Percentiles rank a stretch among this genome's conserved stretches.
Conservation (phyloP, 1,140 invertebrate genomes). For the Brachionus manjavacas region DNA sequence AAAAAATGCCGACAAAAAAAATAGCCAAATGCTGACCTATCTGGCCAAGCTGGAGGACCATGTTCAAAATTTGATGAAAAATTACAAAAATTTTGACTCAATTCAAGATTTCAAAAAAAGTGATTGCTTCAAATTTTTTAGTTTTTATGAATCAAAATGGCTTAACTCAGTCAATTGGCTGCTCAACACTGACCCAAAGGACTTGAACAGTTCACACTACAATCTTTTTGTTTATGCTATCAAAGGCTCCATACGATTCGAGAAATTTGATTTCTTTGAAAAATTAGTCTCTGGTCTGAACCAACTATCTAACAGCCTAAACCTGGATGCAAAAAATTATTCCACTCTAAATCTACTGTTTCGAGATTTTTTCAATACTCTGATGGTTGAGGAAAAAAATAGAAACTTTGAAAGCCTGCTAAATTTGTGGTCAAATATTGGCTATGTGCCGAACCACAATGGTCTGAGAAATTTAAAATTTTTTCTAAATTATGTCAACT, state of each 20-base stretch:
- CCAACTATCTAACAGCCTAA: not conserved
- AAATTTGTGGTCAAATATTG: not conserved
- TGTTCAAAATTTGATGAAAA: not conserved
- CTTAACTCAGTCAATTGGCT: not conserved
- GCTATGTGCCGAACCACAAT: not conserved
- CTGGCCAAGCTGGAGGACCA: not conserved
- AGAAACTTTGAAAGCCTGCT: constrained; percentile 1
- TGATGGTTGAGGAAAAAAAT: not conserved
- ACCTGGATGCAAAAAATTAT: not conserved
- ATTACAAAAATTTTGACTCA: constrained; percentile 24
- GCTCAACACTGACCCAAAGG: not conserved
- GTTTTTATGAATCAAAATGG: constrained; percentile 25
- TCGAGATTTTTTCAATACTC: not conserved
- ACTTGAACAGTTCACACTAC: not conserved
- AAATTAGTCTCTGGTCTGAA: not conserved
- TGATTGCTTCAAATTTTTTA: not conserved
- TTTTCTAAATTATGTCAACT: not conserved
- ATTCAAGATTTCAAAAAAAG: constrained; percentile 9
- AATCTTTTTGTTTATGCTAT: not conserved
- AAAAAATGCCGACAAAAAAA: not conserved
- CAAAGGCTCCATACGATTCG: not conserved
- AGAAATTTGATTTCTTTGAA: constrained; percentile 2
- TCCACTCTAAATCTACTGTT: not conserved
- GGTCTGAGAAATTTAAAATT: not conserved
- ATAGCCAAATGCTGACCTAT: not conserved